Evolutionary conservation across 2,113 vertebrate genomes (phyloP), one percentile per base, ranked within the genome.

Genomic region (Corythornis vintsioides): DNA sequence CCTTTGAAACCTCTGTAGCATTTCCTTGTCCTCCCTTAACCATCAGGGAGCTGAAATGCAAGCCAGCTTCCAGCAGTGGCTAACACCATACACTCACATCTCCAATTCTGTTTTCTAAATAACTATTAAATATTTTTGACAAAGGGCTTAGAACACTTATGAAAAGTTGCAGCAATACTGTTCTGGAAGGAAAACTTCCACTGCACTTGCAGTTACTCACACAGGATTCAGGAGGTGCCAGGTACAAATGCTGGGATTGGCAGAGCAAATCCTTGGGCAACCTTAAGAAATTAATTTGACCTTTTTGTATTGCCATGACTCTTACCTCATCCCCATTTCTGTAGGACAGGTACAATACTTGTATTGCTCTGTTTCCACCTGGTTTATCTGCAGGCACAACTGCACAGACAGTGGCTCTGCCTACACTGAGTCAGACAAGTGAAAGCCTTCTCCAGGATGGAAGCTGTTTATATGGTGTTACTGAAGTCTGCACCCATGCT

Each of bases 171-270:
- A 90, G 40, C 31, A 60, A 16, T 7, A 42, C 35, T 24, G 31
- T 6, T 81, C 25, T 69, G 71, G 64, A 76, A 80, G 38, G 60
- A 31, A 83, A 88, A 57, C 13, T 15, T 88, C 24, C 50, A 31
- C 55, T 83, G 33, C 31, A 9, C 43, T 89, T 2, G 0, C 15
- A 65, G 45, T 78, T 89, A 35, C 20, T 35, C 61, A 40, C 8
- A 11, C 1, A 3, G 42, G 6, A 83, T 72, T 67, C 67, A 61
- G 55, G 28, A 79, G 40, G 16, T 25, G 10, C 18, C 0, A 0
- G 13, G 18, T 57, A 89, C 82, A 89, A 53, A 40, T 1, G 0
- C 40, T 65, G 65, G 11, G 5, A 79, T 92, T 84, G 86, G 63
- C 57, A 82, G 22, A 57, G 38, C 25, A 38, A 38, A 38, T 25